phyloP scores from a whole-genome alignment of 2,113 vertebrate species.

The Actenoides lindsayi region DNA sequence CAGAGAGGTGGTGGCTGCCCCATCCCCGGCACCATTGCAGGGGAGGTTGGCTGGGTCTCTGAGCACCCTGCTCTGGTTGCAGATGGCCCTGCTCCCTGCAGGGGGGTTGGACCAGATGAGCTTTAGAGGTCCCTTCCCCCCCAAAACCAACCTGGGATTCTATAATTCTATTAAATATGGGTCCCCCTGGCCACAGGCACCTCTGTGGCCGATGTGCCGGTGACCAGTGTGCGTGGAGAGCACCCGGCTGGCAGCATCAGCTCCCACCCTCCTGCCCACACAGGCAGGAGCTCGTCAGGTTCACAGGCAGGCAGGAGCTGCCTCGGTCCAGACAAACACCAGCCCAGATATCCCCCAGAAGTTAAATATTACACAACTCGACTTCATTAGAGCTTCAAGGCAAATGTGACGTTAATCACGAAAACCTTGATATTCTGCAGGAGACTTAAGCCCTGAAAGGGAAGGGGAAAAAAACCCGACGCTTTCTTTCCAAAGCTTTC shows the following conservation, averaged over 20 bases:
- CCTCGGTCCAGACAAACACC: neutral
- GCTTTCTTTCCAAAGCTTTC: constrained; percentile 63
- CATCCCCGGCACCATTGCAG: too few relatives aligned
- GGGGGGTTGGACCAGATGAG: too few relatives aligned
- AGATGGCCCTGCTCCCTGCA: too few relatives aligned
- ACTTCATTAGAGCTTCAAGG: constrained; percentile 67
- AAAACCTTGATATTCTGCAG: constrained; percentile 73
- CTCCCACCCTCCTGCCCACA: neutral
- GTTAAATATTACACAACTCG: neutral
- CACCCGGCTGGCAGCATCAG: neutral
- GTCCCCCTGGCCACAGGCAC: neutral
- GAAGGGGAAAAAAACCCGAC: neutral
- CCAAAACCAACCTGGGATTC: too few relatives aligned
- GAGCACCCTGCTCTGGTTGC: too few relatives aligned
- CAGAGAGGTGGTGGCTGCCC: too few relatives aligned
- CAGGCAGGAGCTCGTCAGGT: neutral
- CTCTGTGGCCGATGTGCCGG: neutral
- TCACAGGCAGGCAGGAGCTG: neutral
- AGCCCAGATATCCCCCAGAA: neutral
- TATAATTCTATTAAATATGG: neutral
- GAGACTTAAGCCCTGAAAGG: constrained; percentile 66
- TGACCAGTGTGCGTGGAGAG: neutral
- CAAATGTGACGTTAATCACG: constrained; percentile 58
- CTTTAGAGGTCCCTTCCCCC: too few relatives aligned
- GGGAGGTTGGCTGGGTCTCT: too few relatives aligned